Evolutionary conservation across 2,888 invertebrate genomes (phyloP).

Genomic region (Lepas anatifera): DNA sequence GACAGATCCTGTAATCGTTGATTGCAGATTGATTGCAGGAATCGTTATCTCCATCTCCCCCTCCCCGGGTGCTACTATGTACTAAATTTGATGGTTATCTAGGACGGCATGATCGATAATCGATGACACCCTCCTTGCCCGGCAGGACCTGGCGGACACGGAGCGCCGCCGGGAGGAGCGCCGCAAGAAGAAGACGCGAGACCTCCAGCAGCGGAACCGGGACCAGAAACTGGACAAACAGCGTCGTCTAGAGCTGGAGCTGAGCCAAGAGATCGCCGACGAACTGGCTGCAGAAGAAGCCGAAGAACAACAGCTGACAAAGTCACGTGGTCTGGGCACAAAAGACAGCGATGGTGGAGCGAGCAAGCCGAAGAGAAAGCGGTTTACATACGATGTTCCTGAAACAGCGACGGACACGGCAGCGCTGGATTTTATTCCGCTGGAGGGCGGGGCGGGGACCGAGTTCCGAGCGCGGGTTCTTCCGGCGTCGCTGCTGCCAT

Average conservation of each 20-base stretch:
- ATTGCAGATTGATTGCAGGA: no score
- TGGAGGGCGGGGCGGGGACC: neutral
- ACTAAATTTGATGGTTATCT: no score
- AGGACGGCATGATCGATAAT: no score
- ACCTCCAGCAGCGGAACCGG: neutral
- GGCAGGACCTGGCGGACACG: neutral
- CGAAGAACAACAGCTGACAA: neutral
- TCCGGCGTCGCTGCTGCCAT: neutral
- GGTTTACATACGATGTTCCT: neutral
- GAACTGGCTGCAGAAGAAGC: neutral
- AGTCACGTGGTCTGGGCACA: no score
- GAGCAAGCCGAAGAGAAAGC: neutral
- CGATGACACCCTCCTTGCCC: no score
- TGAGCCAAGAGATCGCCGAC: neutral
- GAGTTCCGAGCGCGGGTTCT: neutral
- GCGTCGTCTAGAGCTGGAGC: neutral
- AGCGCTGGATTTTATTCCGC: neutral
- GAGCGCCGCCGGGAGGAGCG: neutral
- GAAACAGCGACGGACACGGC: neutral
- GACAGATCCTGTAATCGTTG: no score
- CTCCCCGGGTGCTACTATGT: no score
- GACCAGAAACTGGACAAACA: slow-evolving; percentile 1
- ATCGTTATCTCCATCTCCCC: no score
- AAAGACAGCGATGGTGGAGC: neutral
- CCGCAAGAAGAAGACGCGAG: neutral